Percentiles rank a stretch among this genome's conserved stretches.
Conservation (phyloP, 2,797 vertebrate species). For the Enteromius argenteus region DNA sequence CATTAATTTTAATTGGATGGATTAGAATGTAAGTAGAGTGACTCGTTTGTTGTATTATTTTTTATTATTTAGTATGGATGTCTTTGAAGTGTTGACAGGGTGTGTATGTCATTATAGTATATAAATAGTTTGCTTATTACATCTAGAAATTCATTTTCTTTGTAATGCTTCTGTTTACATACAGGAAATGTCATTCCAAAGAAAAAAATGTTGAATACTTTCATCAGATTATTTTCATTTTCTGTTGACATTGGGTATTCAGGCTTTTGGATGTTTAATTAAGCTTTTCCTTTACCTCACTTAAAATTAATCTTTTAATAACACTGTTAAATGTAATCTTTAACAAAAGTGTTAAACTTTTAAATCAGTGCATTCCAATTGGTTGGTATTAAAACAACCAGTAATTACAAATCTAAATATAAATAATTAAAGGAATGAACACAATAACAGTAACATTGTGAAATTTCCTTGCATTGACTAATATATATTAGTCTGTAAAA, state of each 20-base stretch:
- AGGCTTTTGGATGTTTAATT: not conserved
- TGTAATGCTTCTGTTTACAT: not conserved
- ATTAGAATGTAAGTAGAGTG: conserved; percentile 36
- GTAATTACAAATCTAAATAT: not conserved
- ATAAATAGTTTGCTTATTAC: not conserved
- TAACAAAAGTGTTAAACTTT: not conserved
- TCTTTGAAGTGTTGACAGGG: not conserved
- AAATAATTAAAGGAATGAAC: not conserved
- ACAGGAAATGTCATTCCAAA: not conserved
- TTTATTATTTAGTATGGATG: not conserved
- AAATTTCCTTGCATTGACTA: not conserved
- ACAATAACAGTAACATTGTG: not conserved
- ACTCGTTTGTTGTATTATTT: conserved; percentile 7
- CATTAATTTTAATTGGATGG: conserved; percentile 48
- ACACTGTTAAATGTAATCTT: not conserved
- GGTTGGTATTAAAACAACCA: not conserved
- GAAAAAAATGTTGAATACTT: no score
- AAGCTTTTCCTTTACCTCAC: not conserved
- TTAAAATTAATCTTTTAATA: not conserved
- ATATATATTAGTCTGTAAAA: no score
- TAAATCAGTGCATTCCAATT: not conserved
- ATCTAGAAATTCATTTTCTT: not conserved
- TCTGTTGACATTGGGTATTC: not conserved
- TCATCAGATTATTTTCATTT: not conserved
- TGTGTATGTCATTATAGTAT: not conserved